Evolutionary conservation across 1,140 invertebrate species (phyloP), one percentile per base, ranked within the genome.

Genomic region (Drosophila santomea): DNA sequence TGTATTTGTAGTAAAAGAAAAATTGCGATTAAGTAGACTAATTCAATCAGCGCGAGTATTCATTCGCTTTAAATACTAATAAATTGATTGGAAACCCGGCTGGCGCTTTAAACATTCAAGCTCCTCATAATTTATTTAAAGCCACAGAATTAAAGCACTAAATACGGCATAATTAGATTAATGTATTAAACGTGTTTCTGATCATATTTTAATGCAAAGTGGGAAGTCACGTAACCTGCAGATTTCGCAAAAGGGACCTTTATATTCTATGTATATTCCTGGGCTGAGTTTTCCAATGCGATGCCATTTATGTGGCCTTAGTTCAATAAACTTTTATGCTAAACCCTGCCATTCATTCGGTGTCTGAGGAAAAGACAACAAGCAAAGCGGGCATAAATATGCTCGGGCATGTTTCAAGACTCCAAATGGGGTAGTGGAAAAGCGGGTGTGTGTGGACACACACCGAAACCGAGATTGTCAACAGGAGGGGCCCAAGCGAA

Each of bases 281-380:
- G 15, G 3, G 23, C 3, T 20, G 32, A 15, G 17, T n/a, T 20
- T 67, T 68, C 32, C 15, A 44, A 51, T 57, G 48, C 39, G 44
- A 55, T 56, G 38, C 48, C 48, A 62, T 84, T 51, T 44, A 61
- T 66, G 74, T 63, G 74, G 45, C 56, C 51, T 80, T 89, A 74
- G 84, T 88, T 88, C 84, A 88, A 88, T 89, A 88, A 88, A 88
- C 84, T 84, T 88, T 88, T 88, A 88, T 89, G 84, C 83, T 89
- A 83, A 88, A 89, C 79, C 79, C 57, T 83, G 76, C 52, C 81
- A 58, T 77, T 88, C 79, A 74, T 74, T 44, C 39, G 11, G 23
- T 11, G 45, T 58, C 23, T 52, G 28, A 43, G 51, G 38, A 20
- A 32, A 38, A 58, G 58, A 57, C 28, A 74, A 50, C 68, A 71